These are phyloP conservation scores for Coregonus ussuriensis DNA, from an alignment of 2,797 vertebrate genomes.

Conservation along the genomic window DNA sequence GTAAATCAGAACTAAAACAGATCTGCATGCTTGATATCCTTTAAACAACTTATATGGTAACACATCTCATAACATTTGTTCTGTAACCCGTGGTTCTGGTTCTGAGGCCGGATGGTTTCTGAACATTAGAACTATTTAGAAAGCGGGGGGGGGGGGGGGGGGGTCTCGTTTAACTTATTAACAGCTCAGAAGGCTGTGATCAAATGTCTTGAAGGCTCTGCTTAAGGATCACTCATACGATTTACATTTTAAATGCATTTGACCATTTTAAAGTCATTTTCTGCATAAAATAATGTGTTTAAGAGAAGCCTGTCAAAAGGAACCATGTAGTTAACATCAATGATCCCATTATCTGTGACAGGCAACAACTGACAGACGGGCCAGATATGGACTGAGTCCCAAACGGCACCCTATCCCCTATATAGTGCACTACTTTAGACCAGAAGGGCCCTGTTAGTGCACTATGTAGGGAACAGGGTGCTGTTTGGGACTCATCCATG, in stretches of 20 bases:
- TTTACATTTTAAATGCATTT: background rate
- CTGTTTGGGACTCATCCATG: background rate
- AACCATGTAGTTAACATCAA: background rate
- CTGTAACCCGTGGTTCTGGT: slow-evolving; percentile 1
- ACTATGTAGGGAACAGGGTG: background rate
- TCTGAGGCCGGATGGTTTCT: background rate
- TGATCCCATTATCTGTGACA: slow-evolving; percentile 12
- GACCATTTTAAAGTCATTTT: background rate
- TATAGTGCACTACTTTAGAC: slow-evolving; percentile 6
- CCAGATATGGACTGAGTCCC: too few relatives aligned
- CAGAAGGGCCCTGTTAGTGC: background rate
- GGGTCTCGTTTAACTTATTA: slow-evolving; percentile 30
- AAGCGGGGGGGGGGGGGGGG: background rate
- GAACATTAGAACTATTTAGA: slow-evolving; percentile 7
- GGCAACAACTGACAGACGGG: too few relatives aligned
- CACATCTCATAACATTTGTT: slow-evolving; percentile 45
- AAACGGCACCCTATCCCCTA: background rate
- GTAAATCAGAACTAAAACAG: slow-evolving; percentile 31
- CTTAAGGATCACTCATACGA: slow-evolving; percentile 8
- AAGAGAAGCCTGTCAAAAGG: background rate
- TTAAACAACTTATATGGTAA: slow-evolving; percentile 50
- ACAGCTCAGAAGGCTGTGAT: slow-evolving; percentile 32
- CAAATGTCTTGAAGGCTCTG: slow-evolving; percentile 28
- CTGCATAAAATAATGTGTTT: background rate
- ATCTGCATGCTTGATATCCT: slow-evolving; percentile 65